Base-by-base conservation (phyloP, 2,113 vertebrate species). In the Nyctibius bracteatus region DNA sequence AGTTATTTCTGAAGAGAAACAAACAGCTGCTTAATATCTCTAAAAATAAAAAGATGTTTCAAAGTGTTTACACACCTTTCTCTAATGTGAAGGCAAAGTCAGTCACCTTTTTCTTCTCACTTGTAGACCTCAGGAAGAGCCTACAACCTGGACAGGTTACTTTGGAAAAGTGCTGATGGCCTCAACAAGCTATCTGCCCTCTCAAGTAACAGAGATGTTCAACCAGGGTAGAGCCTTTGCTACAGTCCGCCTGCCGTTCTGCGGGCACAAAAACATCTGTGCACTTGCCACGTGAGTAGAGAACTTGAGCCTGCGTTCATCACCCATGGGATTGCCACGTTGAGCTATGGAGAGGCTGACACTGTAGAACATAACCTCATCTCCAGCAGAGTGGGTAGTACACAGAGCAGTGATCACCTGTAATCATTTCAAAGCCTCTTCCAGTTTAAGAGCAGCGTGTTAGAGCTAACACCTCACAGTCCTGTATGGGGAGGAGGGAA, bases 131-230 rank as follows among this genome's bases (percentile, higher is more conserved):
- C 99, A 99, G 37, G 99, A 99, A 97, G 99, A 99, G 96, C 99
- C 99, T 87, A 99, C 99, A 51, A 99, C 99, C 62, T 99, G 99
- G 99, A 99, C 99, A 4, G 99, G 99, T 19, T 99, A 99, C 96
- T 98, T 99, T 57, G 99, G 99, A 41, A 99, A 99, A 97, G 99
- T 99, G 33, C 98, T 99, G 94, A 99, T 99, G 99, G 99, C 99
- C 4, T 99, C 99, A 33, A 99, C 99, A 35, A 99, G 98, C 94
- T 99, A 99, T 96, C 95, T 99, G 97, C 99, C 99, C 47, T 98
- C 99, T 41, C 99, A 99, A 97, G 99, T 99, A 49, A 99, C 99
- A 3, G 99, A 99, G 93, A 99, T 99, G 99, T 99, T 99, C 98
- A 99, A 99, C 92, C 99, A 99, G 97, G 99, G 99, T 5, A 98